A percentile compares a stretch with the other conserved stretches of the same genome.
phyloP scores from a whole-genome alignment of 2,113 vertebrate genomes.

The Datnioides undecimradiatus region DNA sequence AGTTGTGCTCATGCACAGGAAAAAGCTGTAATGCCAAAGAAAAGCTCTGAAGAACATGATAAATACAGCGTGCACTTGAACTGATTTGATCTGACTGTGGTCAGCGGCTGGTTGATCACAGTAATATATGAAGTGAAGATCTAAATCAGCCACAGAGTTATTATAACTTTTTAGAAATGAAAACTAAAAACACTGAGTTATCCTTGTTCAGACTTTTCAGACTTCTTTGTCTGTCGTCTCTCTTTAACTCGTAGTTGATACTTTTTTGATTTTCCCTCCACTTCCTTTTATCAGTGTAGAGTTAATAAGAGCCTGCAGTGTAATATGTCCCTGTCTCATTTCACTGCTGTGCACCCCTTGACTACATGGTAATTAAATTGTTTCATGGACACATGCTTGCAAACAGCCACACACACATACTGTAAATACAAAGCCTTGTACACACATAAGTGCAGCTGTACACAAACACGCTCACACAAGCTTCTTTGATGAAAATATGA shows the following conservation, averaged over 20 bases:
- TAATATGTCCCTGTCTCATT: conserved; percentile 62
- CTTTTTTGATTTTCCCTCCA: conserved; percentile 7
- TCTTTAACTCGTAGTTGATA: conserved; percentile 10
- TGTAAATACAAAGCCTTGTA: conserved; percentile 12
- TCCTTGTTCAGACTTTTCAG: background rate
- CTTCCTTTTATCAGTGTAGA: conserved; percentile 33
- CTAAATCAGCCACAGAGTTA: too few species aligned
- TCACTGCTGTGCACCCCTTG: conserved; percentile 46
- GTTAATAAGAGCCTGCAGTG: conserved; percentile 43
- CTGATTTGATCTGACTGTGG: too few species aligned
- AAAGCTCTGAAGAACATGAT: too few species aligned
- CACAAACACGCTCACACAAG: conserved; percentile 68
- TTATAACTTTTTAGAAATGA: too few species aligned
- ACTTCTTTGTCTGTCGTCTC: background rate
- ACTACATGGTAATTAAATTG: conserved; percentile 56
- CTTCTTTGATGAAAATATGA: conserved; percentile 76
- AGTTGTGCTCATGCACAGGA: too few species aligned
- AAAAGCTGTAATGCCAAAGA: too few species aligned
- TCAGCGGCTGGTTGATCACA: too few species aligned
- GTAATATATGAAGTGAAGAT: too few species aligned
- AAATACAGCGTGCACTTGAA: too few species aligned
- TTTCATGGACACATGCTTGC: conserved; percentile 45
- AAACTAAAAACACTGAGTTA: background rate
- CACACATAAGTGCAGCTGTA: background rate
- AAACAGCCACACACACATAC: conserved; percentile 39